These are phyloP conservation scores for Melozone crissalis DNA, from an alignment of 2,113 vertebrate genomes.

Conservation along the genomic window DNA sequence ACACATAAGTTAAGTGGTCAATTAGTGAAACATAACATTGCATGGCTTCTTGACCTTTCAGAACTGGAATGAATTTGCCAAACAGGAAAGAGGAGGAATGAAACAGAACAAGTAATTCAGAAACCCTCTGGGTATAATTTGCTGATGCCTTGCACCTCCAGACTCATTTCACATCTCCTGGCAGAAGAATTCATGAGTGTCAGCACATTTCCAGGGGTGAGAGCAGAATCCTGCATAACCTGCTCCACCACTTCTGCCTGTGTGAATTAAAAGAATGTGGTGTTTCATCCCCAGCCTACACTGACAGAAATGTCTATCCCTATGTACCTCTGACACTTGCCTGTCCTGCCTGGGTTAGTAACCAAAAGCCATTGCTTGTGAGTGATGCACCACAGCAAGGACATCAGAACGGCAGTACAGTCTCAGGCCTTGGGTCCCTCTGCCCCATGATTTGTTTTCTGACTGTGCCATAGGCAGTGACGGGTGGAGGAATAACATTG, in stretches of 20 bases:
- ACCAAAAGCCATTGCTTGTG: not conserved
- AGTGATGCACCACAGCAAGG: accelerated
- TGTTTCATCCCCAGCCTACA: not conserved
- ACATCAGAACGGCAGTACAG: not conserved
- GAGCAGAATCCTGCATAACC: not conserved
- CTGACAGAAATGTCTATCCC: not conserved
- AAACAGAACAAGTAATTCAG: constrained; percentile 36
- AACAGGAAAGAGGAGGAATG: constrained; percentile 38
- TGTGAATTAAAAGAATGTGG: not conserved
- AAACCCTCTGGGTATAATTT: not conserved
- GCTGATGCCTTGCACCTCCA: not conserved
- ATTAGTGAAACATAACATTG: constrained; percentile 9
- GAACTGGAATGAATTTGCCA: constrained; percentile 34
- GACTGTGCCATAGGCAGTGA: not conserved
- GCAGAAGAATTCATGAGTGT: not conserved
- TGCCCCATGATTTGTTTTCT: not conserved
- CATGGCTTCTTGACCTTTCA: constrained; percentile 27
- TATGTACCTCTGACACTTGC: not conserved
- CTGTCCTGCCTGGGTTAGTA: not conserved
- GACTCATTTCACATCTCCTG: not conserved
- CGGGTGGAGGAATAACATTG: not conserved
- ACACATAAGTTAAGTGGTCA: not conserved
- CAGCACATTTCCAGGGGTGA: constrained; percentile 26
- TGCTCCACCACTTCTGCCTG: not conserved
- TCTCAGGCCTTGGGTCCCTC: not conserved